These are phyloP conservation scores for Harmothoe impar DNA, from an alignment of 2,888 invertebrate genomes.

Conservation along the genomic window DNA sequence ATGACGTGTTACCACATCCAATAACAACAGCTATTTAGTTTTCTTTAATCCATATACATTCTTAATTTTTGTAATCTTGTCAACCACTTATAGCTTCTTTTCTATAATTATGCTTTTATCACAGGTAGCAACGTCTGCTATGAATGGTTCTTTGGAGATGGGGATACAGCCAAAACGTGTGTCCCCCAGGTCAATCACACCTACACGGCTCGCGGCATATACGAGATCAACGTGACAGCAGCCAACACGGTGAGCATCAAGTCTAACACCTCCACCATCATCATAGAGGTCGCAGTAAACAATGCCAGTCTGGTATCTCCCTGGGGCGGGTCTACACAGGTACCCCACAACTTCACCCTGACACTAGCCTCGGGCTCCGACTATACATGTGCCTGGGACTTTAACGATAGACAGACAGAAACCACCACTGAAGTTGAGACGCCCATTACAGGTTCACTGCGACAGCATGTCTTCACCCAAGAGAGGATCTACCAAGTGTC, in stretches of 20 bases:
- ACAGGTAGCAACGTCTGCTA: conserved; percentile 77
- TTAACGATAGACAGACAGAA: conserved; percentile 70
- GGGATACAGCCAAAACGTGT: conserved; percentile 66
- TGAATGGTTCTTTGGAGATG: conserved; percentile 80
- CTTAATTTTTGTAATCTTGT: too few relatives aligned
- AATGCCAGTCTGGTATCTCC: conserved; percentile 67
- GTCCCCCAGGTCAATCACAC: conserved; percentile 67
- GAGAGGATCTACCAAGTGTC: conserved; percentile 70
- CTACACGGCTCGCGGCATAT: conserved; percentile 72
- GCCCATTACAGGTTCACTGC: conserved; percentile 61
- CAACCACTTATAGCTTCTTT: too few relatives aligned
- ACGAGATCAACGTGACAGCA: conserved; percentile 74
- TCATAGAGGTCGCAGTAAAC: conserved; percentile 74
- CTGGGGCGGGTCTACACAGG: conserved; percentile 48
- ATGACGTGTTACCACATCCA: too few relatives aligned
- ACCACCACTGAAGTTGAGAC: conserved; percentile 32
- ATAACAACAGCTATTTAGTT: too few relatives aligned
- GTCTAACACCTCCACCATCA: conserved; percentile 73
- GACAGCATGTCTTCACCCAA: conserved; percentile 69
- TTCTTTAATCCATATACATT: too few relatives aligned
- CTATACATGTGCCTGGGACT: conserved; percentile 75
- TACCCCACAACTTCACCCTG: conserved; percentile 67
- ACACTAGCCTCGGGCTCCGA: conserved; percentile 75
- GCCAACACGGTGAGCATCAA: conserved; percentile 70
- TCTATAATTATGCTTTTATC: too few relatives aligned